A percentile compares a stretch with the other conserved stretches of the same genome.
These are phyloP conservation scores for Hycleus phaleratus DNA, from an alignment of 1,140 invertebrate genomes.

Conservation along the genomic window DNA sequence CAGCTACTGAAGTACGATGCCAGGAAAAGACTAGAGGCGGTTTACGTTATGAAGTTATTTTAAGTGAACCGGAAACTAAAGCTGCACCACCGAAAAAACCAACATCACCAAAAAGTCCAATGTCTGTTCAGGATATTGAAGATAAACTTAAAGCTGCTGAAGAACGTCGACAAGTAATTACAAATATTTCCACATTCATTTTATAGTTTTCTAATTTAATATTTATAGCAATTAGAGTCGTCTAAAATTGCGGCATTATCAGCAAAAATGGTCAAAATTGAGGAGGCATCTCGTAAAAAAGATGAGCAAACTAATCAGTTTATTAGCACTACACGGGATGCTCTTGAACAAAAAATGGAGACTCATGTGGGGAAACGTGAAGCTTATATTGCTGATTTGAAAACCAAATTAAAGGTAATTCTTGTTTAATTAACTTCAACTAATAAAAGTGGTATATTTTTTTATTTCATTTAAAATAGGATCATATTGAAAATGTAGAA, in stretches of 20 bases:
- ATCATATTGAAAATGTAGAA: slow-evolving; percentile 73
- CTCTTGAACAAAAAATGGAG: slow-evolving; percentile 85
- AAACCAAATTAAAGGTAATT: slow-evolving; percentile 76
- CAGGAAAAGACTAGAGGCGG: slow-evolving; percentile 85
- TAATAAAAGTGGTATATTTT: slow-evolving; percentile 1
- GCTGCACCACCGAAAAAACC: slow-evolving; percentile 61
- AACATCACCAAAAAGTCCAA: slow-evolving; percentile 52
- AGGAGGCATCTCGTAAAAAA: slow-evolving; percentile 82
- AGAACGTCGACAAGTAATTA: slow-evolving; percentile 72
- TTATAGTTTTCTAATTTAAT: not conserved
- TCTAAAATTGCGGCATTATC: slow-evolving; percentile 74
- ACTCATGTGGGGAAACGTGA: slow-evolving; percentile 79
- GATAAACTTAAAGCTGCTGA: slow-evolving; percentile 87
- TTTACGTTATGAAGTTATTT: slow-evolving; percentile 85
- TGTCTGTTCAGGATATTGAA: slow-evolving; percentile 77
- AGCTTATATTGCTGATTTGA: slow-evolving; percentile 77
- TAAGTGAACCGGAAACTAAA: slow-evolving; percentile 79
- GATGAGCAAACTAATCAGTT: slow-evolving; percentile 79
- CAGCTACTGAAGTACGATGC: slow-evolving; percentile 81
- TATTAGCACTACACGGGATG: slow-evolving; percentile 74
- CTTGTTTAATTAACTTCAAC: not conserved
- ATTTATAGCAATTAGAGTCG: slow-evolving; percentile 68
- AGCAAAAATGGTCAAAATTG: slow-evolving; percentile 75
- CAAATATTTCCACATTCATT: not conserved
- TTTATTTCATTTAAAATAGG: slow-evolving; percentile 27